phyloP scores from a whole-genome alignment of 2,888 invertebrate species.

The Stratiomys singularior region DNA sequence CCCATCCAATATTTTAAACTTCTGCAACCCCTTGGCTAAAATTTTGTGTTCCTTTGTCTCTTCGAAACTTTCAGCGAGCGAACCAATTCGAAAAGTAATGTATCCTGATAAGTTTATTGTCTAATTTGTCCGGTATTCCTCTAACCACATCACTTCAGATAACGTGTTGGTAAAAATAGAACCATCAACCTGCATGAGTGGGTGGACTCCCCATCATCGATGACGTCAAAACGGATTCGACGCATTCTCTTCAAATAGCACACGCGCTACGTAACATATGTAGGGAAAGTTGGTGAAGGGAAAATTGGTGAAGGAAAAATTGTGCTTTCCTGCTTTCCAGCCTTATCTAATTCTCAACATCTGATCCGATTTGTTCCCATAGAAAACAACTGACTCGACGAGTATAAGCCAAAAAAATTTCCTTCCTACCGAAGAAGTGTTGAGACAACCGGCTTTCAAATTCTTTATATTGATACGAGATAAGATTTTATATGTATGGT shows the following conservation, averaged over 20 bases:
- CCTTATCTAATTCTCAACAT: not conserved
- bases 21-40: too few species aligned
- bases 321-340: not conserved
- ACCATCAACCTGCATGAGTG: not conserved
- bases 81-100: too few species aligned
- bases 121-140: not conserved
- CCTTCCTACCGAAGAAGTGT: not conserved
- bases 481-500: not conserved
- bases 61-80: too few species aligned
- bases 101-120: too few species aligned
- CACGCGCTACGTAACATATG: not conserved
- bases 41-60: too few species aligned
- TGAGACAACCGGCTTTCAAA: not conserved
- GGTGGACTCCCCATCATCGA: not conserved
- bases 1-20: too few species aligned
- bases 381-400: not conserved
- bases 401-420: too few species aligned
- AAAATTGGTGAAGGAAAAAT: not conserved
- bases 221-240: conserved; percentile 32
- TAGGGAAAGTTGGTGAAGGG: too few species aligned
- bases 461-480: not conserved
- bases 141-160: not conserved
- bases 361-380: not conserved
- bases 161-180: not conserved
- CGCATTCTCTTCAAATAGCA: conserved; percentile 11